Base-by-base conservation (phyloP, 1,140 invertebrate species). In the Pseudoatta argentina region DNA sequence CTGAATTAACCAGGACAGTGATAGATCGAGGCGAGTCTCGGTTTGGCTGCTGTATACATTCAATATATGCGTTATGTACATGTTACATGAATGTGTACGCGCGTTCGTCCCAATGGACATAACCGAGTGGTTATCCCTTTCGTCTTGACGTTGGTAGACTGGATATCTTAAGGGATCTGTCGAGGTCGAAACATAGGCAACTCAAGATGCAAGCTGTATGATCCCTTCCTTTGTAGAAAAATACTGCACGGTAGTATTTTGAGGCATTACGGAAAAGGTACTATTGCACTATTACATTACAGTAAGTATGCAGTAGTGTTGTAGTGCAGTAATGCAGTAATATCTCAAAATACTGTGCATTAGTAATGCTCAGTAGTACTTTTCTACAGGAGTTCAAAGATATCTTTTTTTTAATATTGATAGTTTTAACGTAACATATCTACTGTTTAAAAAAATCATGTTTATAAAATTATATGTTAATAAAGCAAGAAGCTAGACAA, bases 1-100 rank as follows among this genome's bases (percentile, higher is more conserved):
- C 59, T 82, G 88, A 92, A 92, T 92, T 89, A 92, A 82, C 77
- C 76, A 55, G 61, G 91, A 92, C 91, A 92, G 91, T 92, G 91
- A 92, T 92, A 88, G 85, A 92, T 92, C 66, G 89, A 71, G 69
- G n/a, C 72, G 30, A 57, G 44, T 64, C 55, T 55, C 71, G 73
- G 83, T 81, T 72, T 82, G 77, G 83, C 57, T 82, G 27, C 77
- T 64, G 76, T 89, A 61, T 75, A 77, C 71, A 59, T 21, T 51
- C 27, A 12, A 55, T 59, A 0, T 78, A 63, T 81, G 55, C 79
- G 79, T 89, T 86, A 86, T 86, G 61, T 86, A 86, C 51, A 76
- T 53, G 44, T n/a, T 77, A 67, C 24, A 48, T 59, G 57, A 27
- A 48, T 53, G 57, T 59, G 30, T 69, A 76, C 30, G 61, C 57